Percentiles rank a stretch among this genome's conserved stretches.
Evolutionary conservation across 2,888 invertebrate species (phyloP).

Genomic region (Agrochola circellaris): DNA sequence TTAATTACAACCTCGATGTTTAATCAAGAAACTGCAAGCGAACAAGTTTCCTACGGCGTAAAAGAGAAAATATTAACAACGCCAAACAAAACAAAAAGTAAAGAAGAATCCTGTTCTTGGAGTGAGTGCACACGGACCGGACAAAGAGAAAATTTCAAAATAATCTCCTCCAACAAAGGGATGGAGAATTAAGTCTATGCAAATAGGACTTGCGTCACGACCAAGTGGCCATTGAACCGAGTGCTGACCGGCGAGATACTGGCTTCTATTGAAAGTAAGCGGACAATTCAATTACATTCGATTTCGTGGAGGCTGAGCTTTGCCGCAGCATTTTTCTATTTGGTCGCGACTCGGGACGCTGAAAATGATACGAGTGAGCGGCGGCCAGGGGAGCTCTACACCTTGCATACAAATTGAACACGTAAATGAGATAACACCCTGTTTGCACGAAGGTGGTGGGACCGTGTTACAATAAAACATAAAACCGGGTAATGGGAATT

Average conservation of each 20-base stretch:
- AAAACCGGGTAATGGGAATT: conserved; percentile 79
- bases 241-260: conserved; percentile 67
- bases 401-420: conserved; percentile 88
- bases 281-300: conserved; percentile 74
- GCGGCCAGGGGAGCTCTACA: conserved; percentile 81
- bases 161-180: conserved; percentile 53
- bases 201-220: conserved; percentile 69
- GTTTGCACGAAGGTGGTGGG: conserved; percentile 70
- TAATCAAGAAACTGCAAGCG: conserved; percentile 70
- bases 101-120: conserved; percentile 45
- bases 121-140: conserved; percentile 27
- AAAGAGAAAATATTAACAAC: conserved; percentile 61
- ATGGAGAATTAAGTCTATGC: conserved; percentile 65
- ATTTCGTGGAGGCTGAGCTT: conserved; percentile 61
- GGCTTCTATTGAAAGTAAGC: conserved; percentile 65
- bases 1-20: conserved; percentile 72
- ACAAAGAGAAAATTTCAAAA: conserved; percentile 50
- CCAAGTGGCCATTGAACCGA: conserved; percentile 60
- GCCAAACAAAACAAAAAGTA: conserved; percentile 49
- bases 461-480: conserved; percentile 75
- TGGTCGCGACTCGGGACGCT: conserved; percentile 48
- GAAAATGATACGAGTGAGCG: conserved; percentile 65
- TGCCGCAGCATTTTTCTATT: conserved; percentile 67
- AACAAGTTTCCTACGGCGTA: conserved; percentile 58
- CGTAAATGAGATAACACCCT: conserved; percentile 85